phyloP scores from a whole-genome alignment of 2,113 vertebrate genomes.

The Pedionomus torquatus region DNA sequence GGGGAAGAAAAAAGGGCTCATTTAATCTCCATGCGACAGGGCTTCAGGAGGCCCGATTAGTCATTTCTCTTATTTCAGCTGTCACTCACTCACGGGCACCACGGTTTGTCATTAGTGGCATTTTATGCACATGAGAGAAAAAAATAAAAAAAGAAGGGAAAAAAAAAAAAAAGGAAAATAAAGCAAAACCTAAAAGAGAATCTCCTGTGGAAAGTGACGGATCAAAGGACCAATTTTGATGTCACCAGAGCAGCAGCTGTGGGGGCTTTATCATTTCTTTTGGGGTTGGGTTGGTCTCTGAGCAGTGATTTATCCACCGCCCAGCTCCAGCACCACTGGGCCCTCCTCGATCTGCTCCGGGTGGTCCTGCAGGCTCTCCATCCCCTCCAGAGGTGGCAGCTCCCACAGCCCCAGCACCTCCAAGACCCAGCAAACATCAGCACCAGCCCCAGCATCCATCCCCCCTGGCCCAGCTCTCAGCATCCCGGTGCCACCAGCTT shows the following conservation, averaged over 20 bases:
- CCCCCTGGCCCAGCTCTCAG: not conserved
- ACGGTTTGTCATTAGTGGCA: conserved; percentile 81
- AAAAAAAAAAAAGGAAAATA: not conserved
- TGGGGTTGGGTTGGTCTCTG: not conserved
- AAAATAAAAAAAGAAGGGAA: not conserved
- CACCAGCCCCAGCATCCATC: accelerated
- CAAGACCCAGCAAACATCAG: not conserved
- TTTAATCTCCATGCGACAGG: conserved; percentile 77
- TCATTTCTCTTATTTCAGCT: conserved; percentile 84
- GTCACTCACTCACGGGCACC: conserved; percentile 81
- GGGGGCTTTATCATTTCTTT: conserved; percentile 1
- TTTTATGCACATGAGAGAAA: conserved; percentile 75
- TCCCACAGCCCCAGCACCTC: not conserved
- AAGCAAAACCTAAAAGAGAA: conserved; percentile 32
- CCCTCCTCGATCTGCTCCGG: accelerated
- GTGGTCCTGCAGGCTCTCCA: not conserved
- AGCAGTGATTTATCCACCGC: not conserved
- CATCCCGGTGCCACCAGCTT: not conserved
- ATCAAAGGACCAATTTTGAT: conserved; percentile 75
- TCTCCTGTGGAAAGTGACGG: conserved; percentile 56
- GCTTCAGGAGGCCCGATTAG: conserved; percentile 77
- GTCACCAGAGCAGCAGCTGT: conserved; percentile 64
- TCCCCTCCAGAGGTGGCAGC: not conserved
- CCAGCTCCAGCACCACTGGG: accelerated
- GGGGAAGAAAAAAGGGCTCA: conserved; percentile 65